These are phyloP conservation scores for Pocillopora grandis DNA, from an alignment of 92 coral and sea anemone genomes.

Conservation along the genomic window DNA sequence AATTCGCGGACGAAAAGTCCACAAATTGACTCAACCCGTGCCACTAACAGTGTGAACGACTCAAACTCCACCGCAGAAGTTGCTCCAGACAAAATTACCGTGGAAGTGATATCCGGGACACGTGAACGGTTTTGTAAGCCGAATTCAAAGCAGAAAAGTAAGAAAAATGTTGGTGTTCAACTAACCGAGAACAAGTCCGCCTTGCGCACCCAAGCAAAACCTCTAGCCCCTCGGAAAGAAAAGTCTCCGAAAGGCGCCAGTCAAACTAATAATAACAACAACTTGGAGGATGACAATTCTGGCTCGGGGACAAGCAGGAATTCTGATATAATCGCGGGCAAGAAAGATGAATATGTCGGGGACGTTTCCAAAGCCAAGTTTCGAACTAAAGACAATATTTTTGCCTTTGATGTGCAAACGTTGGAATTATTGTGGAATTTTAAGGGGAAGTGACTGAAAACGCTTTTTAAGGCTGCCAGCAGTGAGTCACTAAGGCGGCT, in stretches of 20 bases:
- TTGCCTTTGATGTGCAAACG: constrained; percentile 30
- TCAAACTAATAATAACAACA: background rate
- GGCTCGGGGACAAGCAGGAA: background rate
- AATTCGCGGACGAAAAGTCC: background rate
- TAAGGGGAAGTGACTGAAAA: constrained; percentile 6
- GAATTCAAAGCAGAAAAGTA: background rate
- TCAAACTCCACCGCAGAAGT: background rate
- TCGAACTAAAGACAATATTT: constrained; percentile 23
- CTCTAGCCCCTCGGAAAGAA: background rate
- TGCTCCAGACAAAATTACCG: background rate
- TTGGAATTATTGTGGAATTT: constrained; percentile 46
- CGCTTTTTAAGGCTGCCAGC: background rate
- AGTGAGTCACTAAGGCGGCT: background rate
- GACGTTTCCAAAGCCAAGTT: constrained; percentile 36
- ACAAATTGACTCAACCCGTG: background rate
- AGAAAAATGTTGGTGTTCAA: constrained; percentile 5
- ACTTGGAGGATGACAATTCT: background rate
- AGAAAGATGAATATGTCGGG: background rate
- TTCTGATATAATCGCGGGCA: background rate
- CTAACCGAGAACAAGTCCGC: background rate
- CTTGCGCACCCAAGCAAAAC: background rate
- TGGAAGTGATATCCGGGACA: background rate
- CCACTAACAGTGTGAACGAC: background rate
- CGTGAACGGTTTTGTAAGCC: background rate
- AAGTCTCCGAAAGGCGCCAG: background rate